Evolutionary conservation across 2,888 invertebrate genomes (phyloP), one percentile per base, ranked within the genome.

Genomic region (Azorinus chamasolen): DNA sequence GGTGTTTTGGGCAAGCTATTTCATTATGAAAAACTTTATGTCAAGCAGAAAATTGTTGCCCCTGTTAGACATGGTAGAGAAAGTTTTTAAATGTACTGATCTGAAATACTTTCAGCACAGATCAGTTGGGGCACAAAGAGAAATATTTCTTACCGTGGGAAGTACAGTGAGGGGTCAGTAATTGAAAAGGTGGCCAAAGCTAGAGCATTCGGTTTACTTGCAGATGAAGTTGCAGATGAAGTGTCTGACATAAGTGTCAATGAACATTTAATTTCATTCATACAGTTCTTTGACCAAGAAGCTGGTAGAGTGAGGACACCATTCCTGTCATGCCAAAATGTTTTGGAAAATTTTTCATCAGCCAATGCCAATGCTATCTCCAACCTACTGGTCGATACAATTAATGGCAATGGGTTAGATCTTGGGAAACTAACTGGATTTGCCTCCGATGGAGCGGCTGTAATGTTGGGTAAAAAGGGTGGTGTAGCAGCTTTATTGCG

Each of bases 401-500:
- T 71, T 2, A 16, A 50, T 27, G 16, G 8, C 22, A 41, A 20
- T 51, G 62, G 48, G 16, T 39, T 79, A 14, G 54, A 62, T 10
- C 18, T 53, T 14, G 10, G 20, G 12, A 66, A 63, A n/a, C 18
- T 79, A 3, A 64, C 75, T 22, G 55, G 66, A 0, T 55, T 79
- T n/a, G 25, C 63, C 0, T 57, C 71, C 14, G 78, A 81, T 65
- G 75, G 81, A 0, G 78, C 75, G 14, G 43, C 59, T 43, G 74
- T 74, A 0, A 78, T 83, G 70, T 27, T 69, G n/a, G 82, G 82
- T 1, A 62, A 69, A 37, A 32, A 64, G 48, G 20, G 20, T 20
- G 75, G 72, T 16, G 78, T 78, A n/a, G 65, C 72, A 16, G 64
- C 76, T 43, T 41, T 55, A 45, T 48, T 83, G 14, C 65, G 58